phyloP scores from a whole-genome alignment of 2,113 vertebrate species.

The Eptatretus burgeri region DNA sequence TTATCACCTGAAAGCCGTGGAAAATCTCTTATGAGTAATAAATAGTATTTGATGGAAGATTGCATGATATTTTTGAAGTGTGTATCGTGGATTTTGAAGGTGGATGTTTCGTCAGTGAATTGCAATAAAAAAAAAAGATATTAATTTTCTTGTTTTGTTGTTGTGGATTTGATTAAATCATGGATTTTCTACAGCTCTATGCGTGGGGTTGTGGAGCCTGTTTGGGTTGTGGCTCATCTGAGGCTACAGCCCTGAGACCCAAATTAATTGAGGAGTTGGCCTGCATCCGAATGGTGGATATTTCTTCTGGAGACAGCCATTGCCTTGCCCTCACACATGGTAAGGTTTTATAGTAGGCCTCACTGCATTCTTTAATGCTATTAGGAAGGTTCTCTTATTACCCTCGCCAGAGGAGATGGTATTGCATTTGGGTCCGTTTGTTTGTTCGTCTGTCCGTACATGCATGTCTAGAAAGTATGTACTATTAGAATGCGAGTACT shows the following conservation, averaged over 20 bases:
- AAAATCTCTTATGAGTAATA: not conserved
- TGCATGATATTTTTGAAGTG: too few relatives aligned
- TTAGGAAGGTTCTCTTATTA: too few relatives aligned
- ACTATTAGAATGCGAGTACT: too few relatives aligned
- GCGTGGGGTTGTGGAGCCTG: slow-evolving; percentile 92
- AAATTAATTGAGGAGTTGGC: slow-evolving; percentile 71
- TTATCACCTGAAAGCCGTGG: too few relatives aligned
- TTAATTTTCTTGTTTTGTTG: not conserved
- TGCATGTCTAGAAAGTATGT: too few relatives aligned
- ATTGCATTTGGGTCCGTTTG: too few relatives aligned
- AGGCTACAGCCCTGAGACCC: slow-evolving; percentile 63
- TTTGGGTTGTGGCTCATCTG: slow-evolving; percentile 76
- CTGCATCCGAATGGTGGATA: slow-evolving; percentile 76
- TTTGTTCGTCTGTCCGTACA: too few relatives aligned
- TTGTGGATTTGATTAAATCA: slow-evolving; percentile 4
- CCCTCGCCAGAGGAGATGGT: too few relatives aligned
- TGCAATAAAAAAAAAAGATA: not conserved
- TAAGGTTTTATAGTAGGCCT: slow-evolving; percentile 15
- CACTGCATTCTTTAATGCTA: too few relatives aligned
- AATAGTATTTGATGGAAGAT: not conserved
- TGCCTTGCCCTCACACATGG: slow-evolving; percentile 85
- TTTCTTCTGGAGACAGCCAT: slow-evolving; percentile 90
- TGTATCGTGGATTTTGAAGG: too few relatives aligned
- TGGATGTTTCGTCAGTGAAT: too few relatives aligned
- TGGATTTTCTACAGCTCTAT: slow-evolving; percentile 33